phyloP scores from a whole-genome alignment of 2,888 invertebrate species.

The Nyleta sp. region DNA sequence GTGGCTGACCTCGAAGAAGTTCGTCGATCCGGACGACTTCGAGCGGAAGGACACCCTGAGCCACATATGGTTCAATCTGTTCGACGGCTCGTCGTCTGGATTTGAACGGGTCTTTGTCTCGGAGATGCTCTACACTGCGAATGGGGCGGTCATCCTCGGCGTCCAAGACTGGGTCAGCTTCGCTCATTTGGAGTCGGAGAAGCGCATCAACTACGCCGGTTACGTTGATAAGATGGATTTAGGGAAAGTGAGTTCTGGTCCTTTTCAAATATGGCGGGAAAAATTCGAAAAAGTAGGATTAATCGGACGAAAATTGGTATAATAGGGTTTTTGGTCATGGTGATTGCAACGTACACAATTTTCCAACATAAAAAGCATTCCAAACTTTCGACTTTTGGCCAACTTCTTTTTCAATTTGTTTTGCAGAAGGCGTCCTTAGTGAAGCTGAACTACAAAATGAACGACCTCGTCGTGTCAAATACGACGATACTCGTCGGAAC shows the following conservation, averaged over 20 bases:
- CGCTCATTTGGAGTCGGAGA: conserved; percentile 85
- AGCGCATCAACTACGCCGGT: conserved; percentile 90
- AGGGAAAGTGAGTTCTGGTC: conserved; percentile 86
- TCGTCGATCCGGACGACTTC: conserved; percentile 74
- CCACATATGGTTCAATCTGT: conserved; percentile 91
- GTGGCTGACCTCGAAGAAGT: conserved; percentile 73
- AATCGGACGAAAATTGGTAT: not conserved
- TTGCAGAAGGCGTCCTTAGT: conserved; percentile 90
- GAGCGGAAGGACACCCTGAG: conserved; percentile 88
- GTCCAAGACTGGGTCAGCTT: conserved; percentile 96
- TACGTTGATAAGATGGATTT: conserved; percentile 88
- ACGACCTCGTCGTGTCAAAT: conserved; percentile 89
- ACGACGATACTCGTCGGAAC: conserved; percentile 92
- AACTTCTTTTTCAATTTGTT: conserved; percentile 16
- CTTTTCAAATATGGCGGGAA: not conserved
- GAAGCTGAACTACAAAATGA: conserved; percentile 89
- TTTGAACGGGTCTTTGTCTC: conserved; percentile 96
- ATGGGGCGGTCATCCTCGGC: conserved; percentile 84
- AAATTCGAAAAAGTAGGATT: not conserved
- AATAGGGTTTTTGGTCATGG: not conserved
- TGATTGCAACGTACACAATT: too few species aligned
- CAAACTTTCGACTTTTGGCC: too few species aligned
- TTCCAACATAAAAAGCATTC: too few species aligned
- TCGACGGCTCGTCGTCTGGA: conserved; percentile 92
- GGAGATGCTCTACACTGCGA: conserved; percentile 90